Evolutionary conservation across 2,113 vertebrate genomes (phyloP).

Genomic region (Apeltes quadracus): DNA sequence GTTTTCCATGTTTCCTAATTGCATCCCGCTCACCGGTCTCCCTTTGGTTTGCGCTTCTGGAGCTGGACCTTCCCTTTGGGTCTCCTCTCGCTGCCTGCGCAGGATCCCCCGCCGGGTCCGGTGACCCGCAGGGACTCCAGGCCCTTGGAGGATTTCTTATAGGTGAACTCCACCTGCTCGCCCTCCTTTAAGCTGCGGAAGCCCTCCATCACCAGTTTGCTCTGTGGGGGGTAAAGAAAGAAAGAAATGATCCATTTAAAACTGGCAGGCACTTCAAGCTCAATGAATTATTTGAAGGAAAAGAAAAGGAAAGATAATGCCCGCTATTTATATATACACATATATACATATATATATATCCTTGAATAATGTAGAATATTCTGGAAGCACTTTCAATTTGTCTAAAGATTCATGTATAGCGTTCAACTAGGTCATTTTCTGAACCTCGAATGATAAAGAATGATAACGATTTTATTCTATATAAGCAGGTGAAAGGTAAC

Average conservation of each 20-base stretch:
- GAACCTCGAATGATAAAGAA: not conserved
- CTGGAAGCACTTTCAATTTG: not conserved
- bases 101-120: conserved; percentile 94
- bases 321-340: not conserved
- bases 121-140: conserved; percentile 99
- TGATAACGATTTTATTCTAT: not conserved
- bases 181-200: conserved; percentile 99
- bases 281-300: not conserved
- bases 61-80: conserved; percentile 95
- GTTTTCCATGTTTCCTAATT: not conserved
- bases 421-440: not conserved
- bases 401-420: not conserved
- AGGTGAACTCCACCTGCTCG: conserved; percentile 98
- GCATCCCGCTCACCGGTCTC: conserved; percentile 89
- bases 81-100: conserved; percentile 96
- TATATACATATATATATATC: not conserved
- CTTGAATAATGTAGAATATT: conserved; percentile 14
- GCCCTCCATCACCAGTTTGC: conserved; percentile 99
- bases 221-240: conserved; percentile 78
- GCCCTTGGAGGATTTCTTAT: conserved; percentile 99
- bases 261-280: conserved; percentile 8
- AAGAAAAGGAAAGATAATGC: not conserved
- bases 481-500: not conserved
- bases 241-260: conserved; percentile 42
- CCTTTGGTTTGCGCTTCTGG: conserved; percentile 97